Conservation (phyloP, 2,888 invertebrate species). For the Microplitis manilae region DNA sequence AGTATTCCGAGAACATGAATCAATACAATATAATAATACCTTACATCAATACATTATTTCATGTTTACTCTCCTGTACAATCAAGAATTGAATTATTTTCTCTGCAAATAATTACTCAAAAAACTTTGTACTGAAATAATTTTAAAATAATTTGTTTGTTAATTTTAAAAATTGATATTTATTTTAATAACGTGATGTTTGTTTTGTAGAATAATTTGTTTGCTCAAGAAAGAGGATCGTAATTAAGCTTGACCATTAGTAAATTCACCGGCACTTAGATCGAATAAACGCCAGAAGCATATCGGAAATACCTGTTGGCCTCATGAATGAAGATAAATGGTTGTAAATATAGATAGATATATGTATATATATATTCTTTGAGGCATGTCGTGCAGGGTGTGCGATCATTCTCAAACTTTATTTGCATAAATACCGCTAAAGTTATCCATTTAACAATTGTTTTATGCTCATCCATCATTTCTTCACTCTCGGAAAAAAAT, state of each 20-base stretch:
- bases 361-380: conserved; percentile 3
- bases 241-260: neutral
- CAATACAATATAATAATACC: neutral
- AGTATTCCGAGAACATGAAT: neutral
- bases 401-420: conserved; percentile 17
- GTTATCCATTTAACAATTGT: neutral
- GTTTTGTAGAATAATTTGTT: neutral
- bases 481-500: conserved; percentile 3
- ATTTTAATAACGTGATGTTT: neutral
- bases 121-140: neutral
- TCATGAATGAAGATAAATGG: conserved; percentile 54
- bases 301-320: conserved; percentile 64
- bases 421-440: neutral
- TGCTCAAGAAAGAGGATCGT: neutral
- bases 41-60: neutral
- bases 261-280: neutral
- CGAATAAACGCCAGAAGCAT: conserved; percentile 42
- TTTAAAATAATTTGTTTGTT: neutral
- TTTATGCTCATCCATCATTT: conserved; percentile 7
- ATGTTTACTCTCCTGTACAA: neutral
- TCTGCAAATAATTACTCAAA: neutral
- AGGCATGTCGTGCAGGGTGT: conserved; percentile 36
- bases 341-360: conserved; percentile 18
- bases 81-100: neutral
- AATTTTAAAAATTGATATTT: neutral